A percentile compares a stretch with the other conserved stretches of the same genome.
Conservation (phyloP, 1,140 invertebrate species). For the Macrobrachium rosenbergii region DNA sequence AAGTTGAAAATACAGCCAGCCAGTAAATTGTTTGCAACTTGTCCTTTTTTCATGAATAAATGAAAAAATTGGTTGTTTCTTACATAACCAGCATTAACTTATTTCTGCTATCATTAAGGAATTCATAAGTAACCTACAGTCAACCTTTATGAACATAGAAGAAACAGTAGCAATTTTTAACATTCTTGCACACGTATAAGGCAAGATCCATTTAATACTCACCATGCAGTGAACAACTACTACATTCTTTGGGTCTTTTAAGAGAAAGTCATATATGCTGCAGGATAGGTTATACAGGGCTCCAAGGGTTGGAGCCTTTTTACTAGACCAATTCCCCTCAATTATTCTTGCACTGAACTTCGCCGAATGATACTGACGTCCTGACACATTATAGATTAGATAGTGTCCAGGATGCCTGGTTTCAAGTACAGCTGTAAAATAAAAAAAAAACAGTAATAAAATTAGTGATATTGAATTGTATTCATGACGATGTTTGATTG, state of each 20-base stretch:
- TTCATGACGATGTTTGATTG: too few species aligned
- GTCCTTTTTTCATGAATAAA: too few species aligned
- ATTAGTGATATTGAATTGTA: background rate
- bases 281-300: slow-evolving; percentile 86
- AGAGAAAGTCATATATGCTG: slow-evolving; percentile 89
- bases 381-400: slow-evolving; percentile 86
- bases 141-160: too few species aligned
- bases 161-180: too few species aligned
- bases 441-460: background rate
- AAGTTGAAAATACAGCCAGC: too few species aligned
- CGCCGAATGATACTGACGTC: slow-evolving; percentile 75
- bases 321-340: slow-evolving; percentile 75
- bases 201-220: slow-evolving; percentile 69
- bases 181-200: background rate
- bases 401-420: slow-evolving; percentile 81
- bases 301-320: slow-evolving; percentile 82
- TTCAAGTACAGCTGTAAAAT: slow-evolving; percentile 52
- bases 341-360: slow-evolving; percentile 75
- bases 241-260: slow-evolving; percentile 84
- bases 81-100: too few species aligned
- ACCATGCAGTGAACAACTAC: slow-evolving; percentile 90
- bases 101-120: too few species aligned
- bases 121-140: too few species aligned
- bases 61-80: too few species aligned
- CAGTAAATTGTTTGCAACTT: too few species aligned